Base-by-base conservation (phyloP, 2,113 vertebrate species). In the Phocoena sinus region DNA sequence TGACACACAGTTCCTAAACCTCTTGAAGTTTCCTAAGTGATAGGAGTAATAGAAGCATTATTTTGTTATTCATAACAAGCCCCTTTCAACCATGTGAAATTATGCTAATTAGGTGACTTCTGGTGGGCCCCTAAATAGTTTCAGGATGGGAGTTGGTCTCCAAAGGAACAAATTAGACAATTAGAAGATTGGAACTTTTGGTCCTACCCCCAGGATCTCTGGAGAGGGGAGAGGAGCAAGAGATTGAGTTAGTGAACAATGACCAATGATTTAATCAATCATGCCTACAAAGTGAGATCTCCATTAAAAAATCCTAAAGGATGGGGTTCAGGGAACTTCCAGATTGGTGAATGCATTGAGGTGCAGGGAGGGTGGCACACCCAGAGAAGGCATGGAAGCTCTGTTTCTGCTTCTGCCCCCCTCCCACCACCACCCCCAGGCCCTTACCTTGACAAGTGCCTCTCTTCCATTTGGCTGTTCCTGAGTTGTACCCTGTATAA, bases 281-380 rank as follows among this genome's bases (percentile, higher is more conserved):
- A 5, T 14, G 8, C 6, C n/a, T 53, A 31, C 8, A 28, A 38
- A 74, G 17, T 41, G 33, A 84, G 70, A 53, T 3, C 20, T 74
- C 38, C 53, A 62, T 23, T 23, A 38, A 65, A 58, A 23, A 74
- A 33, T 33, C 53, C 5, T 31, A 83, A 31, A 11, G 17, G 12
- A 65, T 26, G 26, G n/a, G 60, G 31, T 28, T 77, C 8, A 23
- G 28, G 41, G 13, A 41, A 23, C 11, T 13, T 74, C 44, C n/a
- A 76, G 41, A n/a, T 14, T 93, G 70, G 28, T 85, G 36, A 65
- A 33, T 14, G 53, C n/a, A 85, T 65, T 0, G 9, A 38, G 26
- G 68, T 36, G 3, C 0, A 2, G n/a, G 6, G 60, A 26, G 47
- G 10, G 5, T 33, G 81, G 47, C 13, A 1, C 8, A 0, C 9